Evolutionary conservation across 1,140 invertebrate genomes (phyloP).

Genomic region (Neoseiulus cucumeris): DNA sequence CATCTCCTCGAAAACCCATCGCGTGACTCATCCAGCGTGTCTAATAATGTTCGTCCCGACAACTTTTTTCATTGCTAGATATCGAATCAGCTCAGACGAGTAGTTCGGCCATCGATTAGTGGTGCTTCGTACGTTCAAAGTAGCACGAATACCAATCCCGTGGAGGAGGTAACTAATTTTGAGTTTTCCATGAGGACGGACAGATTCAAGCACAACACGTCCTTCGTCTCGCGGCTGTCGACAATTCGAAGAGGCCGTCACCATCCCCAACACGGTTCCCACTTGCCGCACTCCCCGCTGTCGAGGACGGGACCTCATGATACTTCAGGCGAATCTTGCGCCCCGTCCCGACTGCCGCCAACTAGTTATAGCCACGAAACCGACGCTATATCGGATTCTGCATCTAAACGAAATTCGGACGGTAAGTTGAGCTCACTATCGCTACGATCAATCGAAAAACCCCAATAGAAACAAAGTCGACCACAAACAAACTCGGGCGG

Average conservation of each 20-base stretch:
- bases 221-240: conserved; percentile 63
- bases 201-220: conserved; percentile 74
- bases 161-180: too few species aligned
- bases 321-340: conserved; percentile 12
- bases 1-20: too few species aligned
- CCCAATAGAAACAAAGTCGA: neutral
- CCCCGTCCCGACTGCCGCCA: conserved; percentile 13
- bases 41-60: too few species aligned
- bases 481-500: neutral
- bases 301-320: conserved; percentile 11
- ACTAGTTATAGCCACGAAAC: conserved; percentile 20
- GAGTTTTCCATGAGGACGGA: conserved; percentile 28
- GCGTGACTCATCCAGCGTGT: too few species aligned
- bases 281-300: conserved; percentile 18
- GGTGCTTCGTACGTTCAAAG: too few species aligned
- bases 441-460: conserved; percentile 10
- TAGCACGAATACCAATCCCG: too few species aligned
- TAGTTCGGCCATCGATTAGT: too few species aligned
- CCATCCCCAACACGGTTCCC: conserved; percentile 39
- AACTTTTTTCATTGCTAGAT: too few species aligned
- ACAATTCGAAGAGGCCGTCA: conserved; percentile 52
- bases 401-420: conserved; percentile 56
- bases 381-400: conserved; percentile 33
- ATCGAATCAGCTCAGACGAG: too few species aligned
- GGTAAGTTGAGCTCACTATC: conserved; percentile 39